These are phyloP conservation scores for Argyra leucocephala DNA, from an alignment of 2,888 invertebrate genomes.

Conservation along the genomic window DNA sequence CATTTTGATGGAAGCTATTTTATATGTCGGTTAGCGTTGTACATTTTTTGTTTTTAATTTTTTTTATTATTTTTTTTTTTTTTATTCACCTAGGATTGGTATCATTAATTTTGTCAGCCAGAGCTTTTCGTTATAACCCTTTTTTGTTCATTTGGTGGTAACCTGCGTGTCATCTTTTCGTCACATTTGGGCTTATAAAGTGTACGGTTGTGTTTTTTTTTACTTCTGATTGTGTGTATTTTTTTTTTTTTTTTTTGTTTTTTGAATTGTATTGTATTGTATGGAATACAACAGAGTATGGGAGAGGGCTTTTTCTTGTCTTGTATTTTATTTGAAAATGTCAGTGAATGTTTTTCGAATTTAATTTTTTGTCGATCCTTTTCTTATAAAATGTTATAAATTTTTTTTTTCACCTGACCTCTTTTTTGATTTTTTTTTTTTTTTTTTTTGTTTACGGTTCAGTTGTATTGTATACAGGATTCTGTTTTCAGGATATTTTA, in stretches of 20 bases:
- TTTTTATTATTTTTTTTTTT: background rate
- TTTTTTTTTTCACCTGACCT: background rate
- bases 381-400: too few species aligned
- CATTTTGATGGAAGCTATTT: background rate
- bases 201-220: background rate
- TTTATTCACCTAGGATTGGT: background rate
- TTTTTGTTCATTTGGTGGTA: background rate
- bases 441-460: too few species aligned
- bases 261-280: too few species aligned
- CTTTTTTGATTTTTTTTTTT: background rate
- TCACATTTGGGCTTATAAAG: background rate
- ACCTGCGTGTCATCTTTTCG: slow-evolving; percentile 2
- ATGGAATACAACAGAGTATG: background rate
- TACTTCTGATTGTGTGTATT: background rate
- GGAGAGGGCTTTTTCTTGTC: background rate
- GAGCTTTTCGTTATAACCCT: background rate
- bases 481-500: too few species aligned
- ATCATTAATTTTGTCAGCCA: background rate
- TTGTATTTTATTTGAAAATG: slow-evolving; percentile 1
- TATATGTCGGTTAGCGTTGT: background rate
- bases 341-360: background rate
- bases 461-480: too few species aligned
- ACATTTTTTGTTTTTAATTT: background rate
- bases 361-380: background rate
- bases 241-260: background rate